Evolutionary conservation across 2,113 vertebrate genomes (phyloP), one percentile per base, ranked within the genome.

Genomic region (Gymnarchus niloticus): DNA sequence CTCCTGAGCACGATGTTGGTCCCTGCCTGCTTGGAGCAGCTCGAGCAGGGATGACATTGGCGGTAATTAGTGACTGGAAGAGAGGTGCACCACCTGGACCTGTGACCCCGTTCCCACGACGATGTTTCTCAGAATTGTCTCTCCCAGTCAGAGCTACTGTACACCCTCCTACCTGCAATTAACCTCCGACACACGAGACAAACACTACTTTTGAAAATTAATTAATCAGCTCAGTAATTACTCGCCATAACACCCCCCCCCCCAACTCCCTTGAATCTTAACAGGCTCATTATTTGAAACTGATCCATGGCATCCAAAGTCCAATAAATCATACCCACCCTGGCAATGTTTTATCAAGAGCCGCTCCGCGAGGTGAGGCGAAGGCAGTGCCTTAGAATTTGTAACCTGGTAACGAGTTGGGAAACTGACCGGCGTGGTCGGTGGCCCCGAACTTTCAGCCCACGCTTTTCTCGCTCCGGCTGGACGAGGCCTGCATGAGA

Each of bases 121-220:
- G 77, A 83, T 51, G 56, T 77, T 78, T 83, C 21, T 80, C 65
- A 57, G 69, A 56, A 83, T 81, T 41, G 44, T 25, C 65, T 44
- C 28, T 77, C 84, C 87, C 87, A 28, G 28, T 37, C 78, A 80
- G 54, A 84, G 56, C 61, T 87, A 87, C 89, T 85, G 19, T 54
- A 86, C 89, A 87, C 90, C 87, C 91, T 90, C 91, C 86, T 88
- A 85, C 88, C 87, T 88, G 89, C 90, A 93, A 93, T 93, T 93
- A 93, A 93, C 93, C 92, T 92, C 89, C 83, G 86, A 90, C 89
- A 89, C 89, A 87, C 1, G 51, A 88, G 86, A 87, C 81, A 54
- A 83, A 87, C 83, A 87, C 61, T 59, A 82, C 87, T 84, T 87
- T 85, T 84, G 87, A 83, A 87, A 86, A 89, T 86, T 78, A 51